Conservation (phyloP, 2,888 invertebrate genomes). For the Unio delphinus region DNA sequence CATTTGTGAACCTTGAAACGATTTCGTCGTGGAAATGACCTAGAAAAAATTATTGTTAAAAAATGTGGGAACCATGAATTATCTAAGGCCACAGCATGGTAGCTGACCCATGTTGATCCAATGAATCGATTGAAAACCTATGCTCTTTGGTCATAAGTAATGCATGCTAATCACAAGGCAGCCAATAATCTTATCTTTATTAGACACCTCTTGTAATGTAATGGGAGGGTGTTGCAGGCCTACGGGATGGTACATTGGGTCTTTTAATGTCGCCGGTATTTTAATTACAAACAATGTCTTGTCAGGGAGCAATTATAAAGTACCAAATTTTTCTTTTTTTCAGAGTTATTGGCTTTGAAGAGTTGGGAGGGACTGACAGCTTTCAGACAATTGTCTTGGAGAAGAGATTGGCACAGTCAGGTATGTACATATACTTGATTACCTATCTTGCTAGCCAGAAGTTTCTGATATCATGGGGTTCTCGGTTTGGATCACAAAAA, state of each 20-base stretch:
- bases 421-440: conserved; percentile 29
- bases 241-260: background rate
- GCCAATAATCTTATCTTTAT: too few species aligned
- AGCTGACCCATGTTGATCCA: too few species aligned
- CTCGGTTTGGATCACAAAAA: background rate
- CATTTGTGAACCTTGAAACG: too few species aligned
- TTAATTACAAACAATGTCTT: background rate
- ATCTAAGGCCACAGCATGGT: too few species aligned
- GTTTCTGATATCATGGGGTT: background rate
- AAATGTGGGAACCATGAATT: too few species aligned
- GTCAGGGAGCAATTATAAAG: background rate
- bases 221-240: background rate
- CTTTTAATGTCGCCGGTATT: background rate
- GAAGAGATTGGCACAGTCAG: conserved; percentile 58
- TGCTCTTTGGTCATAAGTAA: too few species aligned
- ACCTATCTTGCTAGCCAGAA: background rate
- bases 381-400: conserved; percentile 62
- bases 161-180: too few species aligned
- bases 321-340: conserved; percentile 12
- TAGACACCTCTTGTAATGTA: too few species aligned
- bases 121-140: too few species aligned
- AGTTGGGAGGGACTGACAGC: conserved; percentile 62
- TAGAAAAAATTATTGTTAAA: too few species aligned
- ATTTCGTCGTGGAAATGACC: too few species aligned
- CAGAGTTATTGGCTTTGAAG: conserved; percentile 68